Evolutionary conservation across 2,888 invertebrate genomes (phyloP).

Genomic region (Steinernema scapterisci): DNA sequence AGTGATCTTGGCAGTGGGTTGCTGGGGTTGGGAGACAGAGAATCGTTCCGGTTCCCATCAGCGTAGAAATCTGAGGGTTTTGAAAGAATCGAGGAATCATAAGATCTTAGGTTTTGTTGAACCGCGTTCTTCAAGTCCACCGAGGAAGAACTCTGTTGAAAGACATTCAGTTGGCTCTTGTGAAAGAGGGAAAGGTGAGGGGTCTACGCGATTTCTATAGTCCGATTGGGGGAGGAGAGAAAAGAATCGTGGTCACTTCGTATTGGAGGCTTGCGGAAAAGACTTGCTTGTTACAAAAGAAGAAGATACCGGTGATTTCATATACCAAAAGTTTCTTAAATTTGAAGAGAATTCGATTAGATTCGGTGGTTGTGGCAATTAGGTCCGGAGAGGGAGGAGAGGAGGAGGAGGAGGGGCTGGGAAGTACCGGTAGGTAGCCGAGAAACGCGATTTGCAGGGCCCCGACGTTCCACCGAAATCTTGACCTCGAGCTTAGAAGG

Average conservation of each 20-base stretch:
- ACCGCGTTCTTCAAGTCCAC: conserved; percentile 12
- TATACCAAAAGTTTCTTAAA: conserved; percentile 13
- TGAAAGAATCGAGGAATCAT: not conserved
- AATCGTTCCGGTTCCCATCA: conserved; percentile 25
- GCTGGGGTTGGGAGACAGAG: conserved; percentile 27
- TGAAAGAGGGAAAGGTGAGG: not conserved
- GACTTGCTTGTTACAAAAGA: not conserved
- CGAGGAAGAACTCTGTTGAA: conserved; percentile 24
- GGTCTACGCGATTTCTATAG: conserved; percentile 29
- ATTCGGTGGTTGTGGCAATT: conserved; percentile 26
- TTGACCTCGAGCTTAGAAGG: conserved; percentile 21
- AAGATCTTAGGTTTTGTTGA: conserved; percentile 16
- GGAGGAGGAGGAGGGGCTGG: no score
- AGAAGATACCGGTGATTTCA: conserved; percentile 19
- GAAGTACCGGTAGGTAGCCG: conserved; percentile 28
- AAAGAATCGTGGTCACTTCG: conserved; percentile 31
- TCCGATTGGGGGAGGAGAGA: conserved; percentile 10
- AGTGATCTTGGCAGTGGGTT: conserved; percentile 27
- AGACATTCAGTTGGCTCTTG: not conserved
- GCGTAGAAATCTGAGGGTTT: conserved; percentile 8
- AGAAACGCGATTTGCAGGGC: conserved; percentile 22
- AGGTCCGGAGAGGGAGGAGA: conserved; percentile 13
- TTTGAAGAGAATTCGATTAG: conserved; percentile 30
- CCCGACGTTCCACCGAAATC: conserved; percentile 23
- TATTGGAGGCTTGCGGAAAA: not conserved